Conservation (phyloP, 1,140 invertebrate genomes). For the Elysia chlorotica region DNA sequence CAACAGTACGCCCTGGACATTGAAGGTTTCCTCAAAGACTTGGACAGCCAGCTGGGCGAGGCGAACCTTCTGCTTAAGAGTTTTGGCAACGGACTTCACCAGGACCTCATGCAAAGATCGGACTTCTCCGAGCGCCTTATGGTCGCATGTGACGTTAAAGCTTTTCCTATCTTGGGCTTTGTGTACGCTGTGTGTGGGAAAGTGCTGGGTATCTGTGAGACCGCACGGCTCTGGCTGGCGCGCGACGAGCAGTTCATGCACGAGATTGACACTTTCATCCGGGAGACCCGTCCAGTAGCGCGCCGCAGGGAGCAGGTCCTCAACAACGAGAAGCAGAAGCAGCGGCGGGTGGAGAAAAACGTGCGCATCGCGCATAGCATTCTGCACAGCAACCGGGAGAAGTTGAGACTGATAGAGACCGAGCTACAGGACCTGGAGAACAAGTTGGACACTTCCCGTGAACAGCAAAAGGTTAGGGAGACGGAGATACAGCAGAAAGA, state of each 20-base stretch:
- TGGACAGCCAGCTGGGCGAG: constrained; percentile 39
- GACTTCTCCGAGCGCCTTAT: constrained; percentile 47
- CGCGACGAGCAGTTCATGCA: constrained; percentile 54
- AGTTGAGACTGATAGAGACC: constrained; percentile 48
- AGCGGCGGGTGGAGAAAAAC: constrained; percentile 48
- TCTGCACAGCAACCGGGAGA: constrained; percentile 52
- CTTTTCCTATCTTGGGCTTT: constrained; percentile 53
- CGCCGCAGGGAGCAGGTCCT: constrained; percentile 45
- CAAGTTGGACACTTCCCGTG: constrained; percentile 38
- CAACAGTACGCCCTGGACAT: constrained; percentile 48
- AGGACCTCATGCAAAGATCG: constrained; percentile 45
- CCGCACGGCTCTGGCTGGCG: constrained; percentile 51
- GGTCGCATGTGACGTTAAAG: constrained; percentile 52
- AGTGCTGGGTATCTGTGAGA: constrained; percentile 37
- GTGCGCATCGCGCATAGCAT: constrained; percentile 46
- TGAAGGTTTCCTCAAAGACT: constrained; percentile 36
- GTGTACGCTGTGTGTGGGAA: constrained; percentile 51
- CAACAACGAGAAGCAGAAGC: constrained; percentile 49
- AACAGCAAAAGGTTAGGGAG: constrained; percentile 38
- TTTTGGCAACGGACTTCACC: constrained; percentile 42
- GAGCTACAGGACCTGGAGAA: constrained; percentile 50
- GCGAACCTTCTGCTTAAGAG: constrained; percentile 44
- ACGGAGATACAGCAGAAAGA: constrained; percentile 54
- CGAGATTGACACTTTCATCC: constrained; percentile 52
- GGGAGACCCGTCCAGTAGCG: constrained; percentile 44